Evolutionary conservation across 2,797 vertebrate species (phyloP), one percentile per base, ranked within the genome.

Genomic region (Rhadinocentrus ornatus): DNA sequence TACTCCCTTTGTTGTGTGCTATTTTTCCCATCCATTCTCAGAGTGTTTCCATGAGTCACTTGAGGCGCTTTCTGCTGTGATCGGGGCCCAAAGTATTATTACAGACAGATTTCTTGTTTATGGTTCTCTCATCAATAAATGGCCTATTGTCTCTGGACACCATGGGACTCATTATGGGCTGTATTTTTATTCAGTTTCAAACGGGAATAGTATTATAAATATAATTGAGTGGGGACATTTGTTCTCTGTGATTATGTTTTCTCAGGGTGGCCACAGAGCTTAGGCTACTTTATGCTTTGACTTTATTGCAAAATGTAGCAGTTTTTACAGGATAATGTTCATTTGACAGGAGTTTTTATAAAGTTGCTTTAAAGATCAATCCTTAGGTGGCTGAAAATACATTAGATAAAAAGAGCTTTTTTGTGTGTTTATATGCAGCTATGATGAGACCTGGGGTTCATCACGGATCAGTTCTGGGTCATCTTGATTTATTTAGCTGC

Each of bases 21-120:
- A 80, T 66, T 89, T 84, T 88, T 83, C 82, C 80, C 81, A 83
- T 85, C 72, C 82, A 74, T 54, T 55, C 81, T 75, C 76, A 46
- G 78, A 71, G 80, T 84, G 39, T 92, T 94, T 93, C 91, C 92
- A 92, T 90, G 91, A 91, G 81, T 92, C 90, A 89, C 68, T 84
- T 62, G 55, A 52, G 72, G 72, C 11, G 60, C 69, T 69, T 66
- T 57, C 13, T 56, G 70, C 86, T 75, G 69, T 58, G 13, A 74
- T 83, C 73, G 81, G 75, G 81, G 62, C 76, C 76, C 64, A 62
- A 67, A 86, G 83, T 81, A 27, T 81, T 87, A 83, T 60, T 81
- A 68, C 88, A 89, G 81, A 83, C 89, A 71, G 81, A 69, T 73
- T 77, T 32, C 67, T 59, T 86, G 80, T 89, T 87, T 82, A 78